Evolutionary conservation across 1,140 invertebrate species (phyloP).

Genomic region (Anastatus disparis): DNA sequence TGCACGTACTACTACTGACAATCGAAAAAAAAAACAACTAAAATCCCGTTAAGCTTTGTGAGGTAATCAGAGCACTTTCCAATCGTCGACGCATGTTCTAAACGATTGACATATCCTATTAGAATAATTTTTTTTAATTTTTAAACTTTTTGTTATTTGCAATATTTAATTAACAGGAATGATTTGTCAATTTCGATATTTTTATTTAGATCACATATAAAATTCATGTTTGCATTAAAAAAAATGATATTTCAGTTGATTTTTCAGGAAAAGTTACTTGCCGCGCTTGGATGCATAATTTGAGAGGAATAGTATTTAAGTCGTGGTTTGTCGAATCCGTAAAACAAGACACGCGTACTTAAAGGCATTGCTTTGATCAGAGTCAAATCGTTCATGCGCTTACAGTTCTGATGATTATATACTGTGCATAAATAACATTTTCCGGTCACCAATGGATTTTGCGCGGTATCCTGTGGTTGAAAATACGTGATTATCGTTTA

Average conservation of each 20-base stretch:
- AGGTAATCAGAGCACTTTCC: slow-evolving; percentile 46
- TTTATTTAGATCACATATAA: too few species aligned
- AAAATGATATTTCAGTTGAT: too few species aligned
- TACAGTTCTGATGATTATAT: not conserved
- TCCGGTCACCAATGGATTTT: too few species aligned
- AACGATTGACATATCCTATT: slow-evolving; percentile 33
- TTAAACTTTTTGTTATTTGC: too few species aligned
- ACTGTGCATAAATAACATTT: not conserved
- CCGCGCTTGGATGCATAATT: not conserved
- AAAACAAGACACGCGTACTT: not conserved
- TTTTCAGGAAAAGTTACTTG: not conserved
- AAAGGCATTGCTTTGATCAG: not conserved
- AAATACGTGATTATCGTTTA: too few species aligned
- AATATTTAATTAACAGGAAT: too few species aligned
- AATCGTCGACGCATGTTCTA: slow-evolving; percentile 44
- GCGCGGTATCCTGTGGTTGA: too few species aligned
- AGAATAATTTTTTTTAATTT: too few species aligned
- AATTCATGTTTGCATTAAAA: too few species aligned
- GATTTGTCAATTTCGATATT: too few species aligned
- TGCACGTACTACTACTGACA: slow-evolving; percentile 5
- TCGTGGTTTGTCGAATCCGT: too few species aligned
- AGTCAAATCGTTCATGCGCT: not conserved
- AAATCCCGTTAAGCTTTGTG: slow-evolving; percentile 46
- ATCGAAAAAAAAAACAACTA: slow-evolving; percentile 39
- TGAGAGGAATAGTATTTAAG: not conserved